Percentiles rank a stretch among this genome's conserved stretches.
These are phyloP conservation scores for Coptodon bakossiorum DNA, from an alignment of 2,113 vertebrate genomes.

Conservation along the genomic window DNA sequence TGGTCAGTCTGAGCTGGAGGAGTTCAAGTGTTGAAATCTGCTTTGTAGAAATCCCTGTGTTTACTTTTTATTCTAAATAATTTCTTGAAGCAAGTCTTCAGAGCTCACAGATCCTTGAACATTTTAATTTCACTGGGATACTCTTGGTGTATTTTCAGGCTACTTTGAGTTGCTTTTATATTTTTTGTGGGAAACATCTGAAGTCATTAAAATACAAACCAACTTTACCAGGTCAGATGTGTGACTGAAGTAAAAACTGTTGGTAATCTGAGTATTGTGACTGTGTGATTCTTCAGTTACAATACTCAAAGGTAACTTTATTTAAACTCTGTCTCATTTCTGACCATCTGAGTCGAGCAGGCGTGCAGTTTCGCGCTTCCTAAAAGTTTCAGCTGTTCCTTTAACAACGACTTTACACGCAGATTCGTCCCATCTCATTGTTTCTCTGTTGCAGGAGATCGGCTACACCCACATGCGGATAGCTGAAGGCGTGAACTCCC, in stretches of 20 bases:
- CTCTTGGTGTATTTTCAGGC: background rate
- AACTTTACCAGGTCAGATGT: background rate
- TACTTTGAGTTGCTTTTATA: background rate
- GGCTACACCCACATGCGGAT: constrained; percentile 94
- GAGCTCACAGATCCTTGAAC: background rate
- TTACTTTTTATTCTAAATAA: background rate
- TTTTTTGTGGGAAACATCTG: background rate
- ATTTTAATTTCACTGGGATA: background rate
- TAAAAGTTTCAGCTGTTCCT: background rate
- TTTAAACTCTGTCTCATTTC: background rate
- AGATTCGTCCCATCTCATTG: fast-evolving
- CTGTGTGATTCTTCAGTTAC: background rate
- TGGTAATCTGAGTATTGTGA: background rate
- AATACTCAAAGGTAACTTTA: background rate
- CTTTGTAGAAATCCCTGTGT: background rate
- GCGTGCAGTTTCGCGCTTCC: fast-evolving
- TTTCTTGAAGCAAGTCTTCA: background rate
- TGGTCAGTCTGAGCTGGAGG: background rate
- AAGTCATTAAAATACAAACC: background rate
- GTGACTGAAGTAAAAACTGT: background rate
- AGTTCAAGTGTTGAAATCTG: background rate
- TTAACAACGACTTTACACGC: fast-evolving
- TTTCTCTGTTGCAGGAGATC: constrained; percentile 79
- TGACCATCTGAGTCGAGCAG: fast-evolving
- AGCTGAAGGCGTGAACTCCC: constrained; percentile 89